Conservation (phyloP, 2,888 invertebrate genomes). For the Macrosiphum euphorbiae region DNA sequence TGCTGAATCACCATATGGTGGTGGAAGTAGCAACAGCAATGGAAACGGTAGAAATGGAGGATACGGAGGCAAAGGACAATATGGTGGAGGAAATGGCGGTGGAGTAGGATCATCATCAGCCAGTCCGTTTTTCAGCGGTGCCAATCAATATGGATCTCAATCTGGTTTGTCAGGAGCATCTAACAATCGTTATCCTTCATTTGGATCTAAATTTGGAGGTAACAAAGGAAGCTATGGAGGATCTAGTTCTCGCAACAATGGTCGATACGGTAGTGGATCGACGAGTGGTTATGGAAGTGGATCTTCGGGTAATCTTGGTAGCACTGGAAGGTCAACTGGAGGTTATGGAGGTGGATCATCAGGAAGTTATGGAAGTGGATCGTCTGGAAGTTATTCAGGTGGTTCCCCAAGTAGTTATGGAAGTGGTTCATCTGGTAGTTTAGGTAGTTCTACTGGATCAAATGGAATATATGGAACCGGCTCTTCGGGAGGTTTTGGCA, state of each 20-base stretch:
- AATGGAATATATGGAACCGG: constrained; percentile 56
- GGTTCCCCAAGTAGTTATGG: constrained; percentile 60
- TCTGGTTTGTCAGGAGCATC: constrained; percentile 65
- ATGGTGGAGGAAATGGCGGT: constrained; percentile 43
- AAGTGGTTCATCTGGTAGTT: constrained; percentile 50
- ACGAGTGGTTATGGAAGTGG: constrained; percentile 63
- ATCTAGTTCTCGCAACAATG: constrained; percentile 66
- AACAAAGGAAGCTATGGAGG: constrained; percentile 69
- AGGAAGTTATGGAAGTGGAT: constrained; percentile 40
- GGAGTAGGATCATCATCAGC: constrained; percentile 55
- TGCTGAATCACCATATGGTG: constrained; percentile 46
- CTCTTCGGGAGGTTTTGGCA: constrained; percentile 64
- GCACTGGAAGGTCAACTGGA: constrained; percentile 18
- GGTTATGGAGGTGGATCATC: constrained; percentile 48
- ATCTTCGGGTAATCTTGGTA: not conserved
- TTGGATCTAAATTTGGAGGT: constrained; percentile 67
- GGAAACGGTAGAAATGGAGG: constrained; percentile 47
- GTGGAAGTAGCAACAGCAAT: constrained; percentile 12
- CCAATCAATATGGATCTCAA: constrained; percentile 61
- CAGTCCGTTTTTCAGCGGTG: constrained; percentile 56
- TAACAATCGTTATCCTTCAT: constrained; percentile 65
- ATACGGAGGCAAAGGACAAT: constrained; percentile 57
- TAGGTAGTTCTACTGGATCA: constrained; percentile 1
- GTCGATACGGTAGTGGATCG: constrained; percentile 67
- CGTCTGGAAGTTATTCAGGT: constrained; percentile 28